These are phyloP conservation scores for Orchestes rusci DNA, from an alignment of 2,888 invertebrate genomes.

Conservation along the genomic window DNA sequence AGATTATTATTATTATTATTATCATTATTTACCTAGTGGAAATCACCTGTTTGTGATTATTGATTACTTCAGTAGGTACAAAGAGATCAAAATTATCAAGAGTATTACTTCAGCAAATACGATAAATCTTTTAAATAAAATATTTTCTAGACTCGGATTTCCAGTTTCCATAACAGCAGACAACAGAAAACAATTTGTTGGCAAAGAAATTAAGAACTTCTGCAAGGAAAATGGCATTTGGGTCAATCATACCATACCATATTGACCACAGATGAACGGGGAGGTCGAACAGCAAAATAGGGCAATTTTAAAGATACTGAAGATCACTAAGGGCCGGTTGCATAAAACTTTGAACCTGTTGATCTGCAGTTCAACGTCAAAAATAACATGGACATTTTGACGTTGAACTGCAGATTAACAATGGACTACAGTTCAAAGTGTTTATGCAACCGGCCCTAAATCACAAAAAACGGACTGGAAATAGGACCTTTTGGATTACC, in stretches of 20 bases:
- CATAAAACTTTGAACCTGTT: no score
- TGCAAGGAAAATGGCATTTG: conserved; percentile 3
- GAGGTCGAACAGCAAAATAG: no score
- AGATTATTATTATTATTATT: no score
- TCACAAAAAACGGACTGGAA: conserved; percentile 9
- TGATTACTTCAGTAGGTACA: conserved; percentile 28
- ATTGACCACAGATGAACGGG: conserved; percentile 3
- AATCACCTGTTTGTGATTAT: conserved; percentile 29
- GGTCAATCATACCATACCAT: conserved; percentile 1
- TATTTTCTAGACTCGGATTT: conserved; percentile 20
- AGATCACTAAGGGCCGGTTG: no score
- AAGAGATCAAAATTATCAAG: conserved; percentile 27
- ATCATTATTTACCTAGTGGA: conserved; percentile 25
- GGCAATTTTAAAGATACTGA: no score
- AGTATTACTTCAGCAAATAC: conserved; percentile 14
- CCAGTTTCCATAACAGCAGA: conserved; percentile 2
- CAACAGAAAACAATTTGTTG: conserved; percentile 3
- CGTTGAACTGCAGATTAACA: no score
- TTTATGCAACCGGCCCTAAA: conserved; percentile 2
- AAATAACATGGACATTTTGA: no score
- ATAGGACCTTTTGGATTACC: conserved; percentile 7
- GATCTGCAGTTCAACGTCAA: no score
- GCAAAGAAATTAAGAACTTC: conserved; percentile 1
- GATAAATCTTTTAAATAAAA: conserved; percentile 14
- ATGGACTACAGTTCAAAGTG: no score